phyloP scores from a whole-genome alignment of 2,113 vertebrate genomes.

The Lagenorhynchus albirostris region DNA sequence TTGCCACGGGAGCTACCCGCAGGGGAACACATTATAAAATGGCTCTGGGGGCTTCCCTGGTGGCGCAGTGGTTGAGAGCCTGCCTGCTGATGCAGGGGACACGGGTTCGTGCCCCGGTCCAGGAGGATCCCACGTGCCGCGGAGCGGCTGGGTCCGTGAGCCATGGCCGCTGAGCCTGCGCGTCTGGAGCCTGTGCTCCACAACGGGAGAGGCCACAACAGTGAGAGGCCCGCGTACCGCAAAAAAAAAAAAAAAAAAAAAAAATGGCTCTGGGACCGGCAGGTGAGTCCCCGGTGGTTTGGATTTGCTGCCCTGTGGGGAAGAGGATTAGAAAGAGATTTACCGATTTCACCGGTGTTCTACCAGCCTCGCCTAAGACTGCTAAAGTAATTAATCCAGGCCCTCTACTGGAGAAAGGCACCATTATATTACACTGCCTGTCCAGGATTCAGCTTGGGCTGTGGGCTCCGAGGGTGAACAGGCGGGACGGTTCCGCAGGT shows the following conservation, averaged over 20 bases:
- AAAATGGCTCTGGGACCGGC: neutral
- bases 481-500: neutral
- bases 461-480: neutral
- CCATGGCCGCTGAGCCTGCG: too few species aligned
- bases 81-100: too few species aligned
- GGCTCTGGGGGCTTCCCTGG: neutral
- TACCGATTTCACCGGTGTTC: neutral
- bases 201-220: too few species aligned
- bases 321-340: neutral
- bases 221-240: too few species aligned
- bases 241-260: too few species aligned
- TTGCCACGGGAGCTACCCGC: rapidly evolving
- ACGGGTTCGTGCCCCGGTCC: too few species aligned
- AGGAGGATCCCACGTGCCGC: too few species aligned
- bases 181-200: too few species aligned
- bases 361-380: neutral
- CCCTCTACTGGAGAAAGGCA: neutral
- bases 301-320: neutral
- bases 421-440: neutral
- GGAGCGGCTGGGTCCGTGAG: too few species aligned
- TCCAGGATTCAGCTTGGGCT: neutral
- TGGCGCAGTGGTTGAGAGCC: too few species aligned
- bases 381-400: neutral
- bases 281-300: neutral
- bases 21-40: neutral